Conservation (phyloP, 92 coral and sea anemone genomes). For the Chrysogorgia sp. region DNA sequence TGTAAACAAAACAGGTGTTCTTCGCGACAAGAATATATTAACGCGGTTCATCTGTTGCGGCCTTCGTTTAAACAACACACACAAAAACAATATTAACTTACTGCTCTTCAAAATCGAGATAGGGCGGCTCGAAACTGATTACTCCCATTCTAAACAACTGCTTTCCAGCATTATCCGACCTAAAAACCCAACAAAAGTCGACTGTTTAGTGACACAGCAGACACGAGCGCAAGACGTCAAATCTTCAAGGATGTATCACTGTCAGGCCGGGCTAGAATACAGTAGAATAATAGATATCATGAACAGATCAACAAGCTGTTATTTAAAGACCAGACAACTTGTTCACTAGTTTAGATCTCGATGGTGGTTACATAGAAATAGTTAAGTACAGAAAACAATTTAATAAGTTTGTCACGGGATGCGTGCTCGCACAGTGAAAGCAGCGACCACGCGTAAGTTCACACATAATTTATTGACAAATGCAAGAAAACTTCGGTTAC, state of each 20-base stretch:
- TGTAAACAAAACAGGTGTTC: conserved; percentile 46
- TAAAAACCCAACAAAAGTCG: conserved; percentile 1
- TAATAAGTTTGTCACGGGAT: neutral
- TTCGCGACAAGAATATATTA: conserved; percentile 15
- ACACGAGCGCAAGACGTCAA: too few relatives aligned
- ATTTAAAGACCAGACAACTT: neutral
- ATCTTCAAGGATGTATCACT: neutral
- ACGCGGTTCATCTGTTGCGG: neutral
- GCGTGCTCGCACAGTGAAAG: neutral
- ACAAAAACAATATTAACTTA: conserved; percentile 61
- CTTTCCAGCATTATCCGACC: conserved; percentile 62
- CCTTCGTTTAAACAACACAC: neutral
- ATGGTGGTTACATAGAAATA: neutral
- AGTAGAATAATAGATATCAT: neutral
- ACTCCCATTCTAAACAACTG: conserved; percentile 86
- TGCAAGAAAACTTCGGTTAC: neutral
- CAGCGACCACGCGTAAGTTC: neutral
- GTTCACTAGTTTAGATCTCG: neutral
- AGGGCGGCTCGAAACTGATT: conserved; percentile 95
- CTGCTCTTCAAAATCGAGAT: conserved; percentile 96
- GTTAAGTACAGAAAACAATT: neutral
- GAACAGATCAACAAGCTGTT: neutral
- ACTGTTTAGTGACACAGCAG: neutral
- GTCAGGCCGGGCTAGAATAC: neutral
- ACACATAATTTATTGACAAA: conserved; percentile 2